Evolutionary conservation across 2,113 vertebrate species (phyloP), one percentile per base, ranked within the genome.

Genomic region (Trinectes maculatus): DNA sequence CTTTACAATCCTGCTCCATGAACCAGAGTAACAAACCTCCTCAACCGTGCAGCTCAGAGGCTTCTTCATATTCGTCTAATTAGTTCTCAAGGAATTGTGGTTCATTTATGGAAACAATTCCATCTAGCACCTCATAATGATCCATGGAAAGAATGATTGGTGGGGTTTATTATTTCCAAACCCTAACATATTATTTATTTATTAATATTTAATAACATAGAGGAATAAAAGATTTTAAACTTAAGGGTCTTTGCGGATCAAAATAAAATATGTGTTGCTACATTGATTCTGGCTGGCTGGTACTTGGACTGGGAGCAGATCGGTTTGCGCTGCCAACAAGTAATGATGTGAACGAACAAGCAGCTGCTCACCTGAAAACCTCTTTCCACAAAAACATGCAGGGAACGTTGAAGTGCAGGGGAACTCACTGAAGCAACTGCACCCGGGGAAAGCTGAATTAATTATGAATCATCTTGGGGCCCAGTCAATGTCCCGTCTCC

Each of bases 381-480:
- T 56, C 19, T 47, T 34, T 15, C 10, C 8, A 24, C 8, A 31
- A 31, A 31, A 31, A 31, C 4, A 31, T 31, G 18, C 1, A 1
- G 8, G 34, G 5, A 39, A 64, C 62, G 53, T 71, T 67, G 31
- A 77, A 59, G 26, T 62, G 52, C 29, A 3, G 40, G 11, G 19
- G 13, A 62, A 33, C 16, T 3, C 5, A 54, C 3, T 36, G 3
- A 69, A 66, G 54, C 31, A 40, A 49, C 53, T 46, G 31, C 6
- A 51, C 34, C 44, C 63, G 39, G 42, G 3, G 7, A 71, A 61
- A 42, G 29, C 63, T 79, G 33, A 80, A 82, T 79, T 46, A 79
- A 74, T 69, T 52, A 87, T 81, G 44, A 83, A 71, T 34, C 59
- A 46, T 43, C 36, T 54, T 63, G 53, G n/a, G 61, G 62, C 49